Percentiles rank a stretch among this genome's conserved stretches.
Evolutionary conservation across 2,888 invertebrate species (phyloP).

Genomic region (Rotaria magnacalcarata): DNA sequence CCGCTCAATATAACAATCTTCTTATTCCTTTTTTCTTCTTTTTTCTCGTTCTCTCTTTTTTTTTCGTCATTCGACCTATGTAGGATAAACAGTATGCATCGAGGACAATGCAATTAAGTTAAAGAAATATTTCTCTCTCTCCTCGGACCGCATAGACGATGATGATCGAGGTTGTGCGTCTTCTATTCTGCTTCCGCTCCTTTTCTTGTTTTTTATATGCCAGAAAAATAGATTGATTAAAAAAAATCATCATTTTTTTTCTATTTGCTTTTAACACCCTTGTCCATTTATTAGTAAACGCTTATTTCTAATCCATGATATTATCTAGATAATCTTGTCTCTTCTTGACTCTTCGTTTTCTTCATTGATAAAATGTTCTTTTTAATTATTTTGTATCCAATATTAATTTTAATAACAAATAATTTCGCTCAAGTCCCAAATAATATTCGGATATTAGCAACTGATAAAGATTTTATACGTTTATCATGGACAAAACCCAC

Average conservation of each 20-base stretch:
- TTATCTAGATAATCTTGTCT: not conserved
- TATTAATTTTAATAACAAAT: not conserved
- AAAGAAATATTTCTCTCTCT: conserved; percentile 20
- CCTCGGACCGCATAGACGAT: not conserved
- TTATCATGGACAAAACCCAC: conserved; percentile 3
- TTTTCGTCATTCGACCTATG: not conserved
- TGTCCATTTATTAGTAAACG: not conserved
- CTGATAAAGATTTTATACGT: conserved; percentile 22
- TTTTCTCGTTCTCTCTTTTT: not conserved
- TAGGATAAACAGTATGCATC: not conserved
- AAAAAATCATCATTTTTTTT: not conserved
- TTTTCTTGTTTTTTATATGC: not conserved
- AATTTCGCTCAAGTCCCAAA: not conserved
- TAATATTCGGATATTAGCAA: not conserved
- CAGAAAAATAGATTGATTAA: not conserved
- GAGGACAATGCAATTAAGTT: conserved; percentile 29
- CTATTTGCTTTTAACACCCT: not conserved
- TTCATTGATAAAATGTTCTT: not conserved
- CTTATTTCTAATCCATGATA: not conserved
- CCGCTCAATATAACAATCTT: not conserved
- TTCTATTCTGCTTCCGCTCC: not conserved
- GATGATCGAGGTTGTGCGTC: not conserved
- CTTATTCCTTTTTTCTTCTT: not conserved
- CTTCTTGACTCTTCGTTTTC: not conserved
- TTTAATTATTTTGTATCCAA: not conserved